Evolutionary conservation across 2,113 vertebrate species (phyloP).

Genomic region (Dasypus novemcinctus): DNA sequence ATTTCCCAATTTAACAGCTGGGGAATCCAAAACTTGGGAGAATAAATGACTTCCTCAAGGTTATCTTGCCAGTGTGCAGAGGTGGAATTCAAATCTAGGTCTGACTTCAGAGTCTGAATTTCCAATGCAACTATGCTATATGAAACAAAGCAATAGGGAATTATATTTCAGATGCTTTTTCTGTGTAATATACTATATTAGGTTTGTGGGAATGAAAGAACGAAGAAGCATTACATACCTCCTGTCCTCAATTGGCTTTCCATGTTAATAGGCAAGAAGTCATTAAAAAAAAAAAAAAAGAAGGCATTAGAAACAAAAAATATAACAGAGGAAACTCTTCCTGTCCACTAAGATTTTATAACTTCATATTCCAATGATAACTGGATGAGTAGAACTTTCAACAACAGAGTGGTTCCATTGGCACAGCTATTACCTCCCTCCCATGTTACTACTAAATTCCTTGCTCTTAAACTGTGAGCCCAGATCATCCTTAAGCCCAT

Average conservation of each 20-base stretch:
- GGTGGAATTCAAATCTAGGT: neutral
- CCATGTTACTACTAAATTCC: neutral
- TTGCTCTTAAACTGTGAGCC: neutral
- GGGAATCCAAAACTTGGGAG: neutral
- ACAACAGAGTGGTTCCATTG: neutral
- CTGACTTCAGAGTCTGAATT: slow-evolving; percentile 16
- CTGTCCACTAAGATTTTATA: neutral
- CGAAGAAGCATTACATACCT: neutral
- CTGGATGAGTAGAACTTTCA: neutral
- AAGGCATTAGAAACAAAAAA: slow-evolving; percentile 6
- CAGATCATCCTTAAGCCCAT: neutral
- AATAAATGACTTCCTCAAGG: neutral
- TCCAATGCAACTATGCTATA: neutral
- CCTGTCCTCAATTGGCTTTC: neutral
- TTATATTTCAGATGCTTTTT: neutral
- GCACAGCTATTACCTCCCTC: neutral
- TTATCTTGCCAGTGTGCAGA: neutral
- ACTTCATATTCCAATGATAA: neutral
- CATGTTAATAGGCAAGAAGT: neutral
- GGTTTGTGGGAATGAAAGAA: neutral
- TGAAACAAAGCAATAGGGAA: neutral
- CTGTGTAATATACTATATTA: neutral
- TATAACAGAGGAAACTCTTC: neutral
- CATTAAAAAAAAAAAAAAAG: neutral
- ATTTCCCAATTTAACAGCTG: neutral